Conservation (phyloP, 2,113 vertebrate species). For the Notothenia coriiceps region DNA sequence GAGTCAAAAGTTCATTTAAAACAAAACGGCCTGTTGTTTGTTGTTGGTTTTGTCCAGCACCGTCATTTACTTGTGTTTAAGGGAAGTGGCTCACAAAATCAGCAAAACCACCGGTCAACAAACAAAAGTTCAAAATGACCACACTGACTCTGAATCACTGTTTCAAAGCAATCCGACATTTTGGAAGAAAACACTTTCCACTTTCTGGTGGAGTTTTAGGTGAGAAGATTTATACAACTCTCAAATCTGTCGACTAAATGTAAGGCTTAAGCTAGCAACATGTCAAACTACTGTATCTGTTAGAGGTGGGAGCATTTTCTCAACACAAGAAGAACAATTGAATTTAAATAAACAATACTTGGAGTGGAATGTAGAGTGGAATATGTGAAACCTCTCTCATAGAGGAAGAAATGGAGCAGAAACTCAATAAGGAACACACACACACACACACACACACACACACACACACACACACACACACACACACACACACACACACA, state of each 20-base stretch:
- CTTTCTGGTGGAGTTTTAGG: neutral
- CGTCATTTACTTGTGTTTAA: conserved; percentile 54
- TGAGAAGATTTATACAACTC: neutral
- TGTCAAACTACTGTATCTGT: neutral
- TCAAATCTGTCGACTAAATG: neutral
- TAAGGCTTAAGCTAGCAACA: neutral
- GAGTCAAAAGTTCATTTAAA: conserved; percentile 55
- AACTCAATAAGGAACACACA: neutral
- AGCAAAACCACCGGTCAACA: conserved; percentile 21
- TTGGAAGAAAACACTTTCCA: neutral
- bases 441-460: neutral
- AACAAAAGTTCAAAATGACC: neutral
- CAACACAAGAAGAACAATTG: neutral
- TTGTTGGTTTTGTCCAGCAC: conserved; percentile 39
- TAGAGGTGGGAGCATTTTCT: neutral
- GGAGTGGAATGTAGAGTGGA: neutral
- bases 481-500: conserved; percentile 2
- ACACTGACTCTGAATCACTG: neutral
- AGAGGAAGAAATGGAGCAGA: neutral
- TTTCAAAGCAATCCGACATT: conserved; percentile 1
- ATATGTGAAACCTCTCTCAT: neutral
- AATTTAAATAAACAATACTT: neutral
- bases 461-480: neutral
- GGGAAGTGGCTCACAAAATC: conserved; percentile 30
- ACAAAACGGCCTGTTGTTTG: conserved; percentile 40